Percentiles rank a stretch among this genome's conserved stretches.
These are phyloP conservation scores for Phylloscopus whistleri DNA, from an alignment of 2,113 vertebrate species.

Conservation along the genomic window DNA sequence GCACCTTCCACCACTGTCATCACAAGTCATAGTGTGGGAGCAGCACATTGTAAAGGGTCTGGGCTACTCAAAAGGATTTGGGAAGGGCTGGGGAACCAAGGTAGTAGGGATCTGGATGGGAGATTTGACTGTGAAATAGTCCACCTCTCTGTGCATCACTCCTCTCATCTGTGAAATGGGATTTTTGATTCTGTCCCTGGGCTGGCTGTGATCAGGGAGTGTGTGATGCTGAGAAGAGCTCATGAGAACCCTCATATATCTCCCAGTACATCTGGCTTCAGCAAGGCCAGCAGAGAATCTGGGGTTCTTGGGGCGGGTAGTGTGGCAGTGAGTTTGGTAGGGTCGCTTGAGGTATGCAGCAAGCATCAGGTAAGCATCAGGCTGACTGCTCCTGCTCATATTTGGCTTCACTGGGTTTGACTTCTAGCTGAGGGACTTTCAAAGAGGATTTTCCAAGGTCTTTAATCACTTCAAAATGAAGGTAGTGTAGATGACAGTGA, in stretches of 20 bases:
- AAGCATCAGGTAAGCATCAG: neutral
- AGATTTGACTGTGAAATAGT: neutral
- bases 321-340: neutral
- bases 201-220: neutral
- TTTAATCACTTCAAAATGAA: neutral
- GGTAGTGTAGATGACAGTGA: neutral
- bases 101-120: neutral
- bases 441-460: neutral
- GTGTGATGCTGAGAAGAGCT: neutral
- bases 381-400: accelerated
- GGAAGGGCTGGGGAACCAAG: neutral
- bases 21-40: accelerated
- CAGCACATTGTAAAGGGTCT: neutral
- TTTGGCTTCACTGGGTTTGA: neutral
- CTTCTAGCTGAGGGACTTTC: neutral
- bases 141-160: neutral
- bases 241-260: neutral
- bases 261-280: neutral
- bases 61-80: neutral
- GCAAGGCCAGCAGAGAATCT: neutral
- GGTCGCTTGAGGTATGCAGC: accelerated
- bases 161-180: neutral
- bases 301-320: neutral
- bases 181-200: neutral
- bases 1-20: accelerated